Conservation (phyloP, 2,888 invertebrate genomes). For the Sphecodes monilicornis region DNA sequence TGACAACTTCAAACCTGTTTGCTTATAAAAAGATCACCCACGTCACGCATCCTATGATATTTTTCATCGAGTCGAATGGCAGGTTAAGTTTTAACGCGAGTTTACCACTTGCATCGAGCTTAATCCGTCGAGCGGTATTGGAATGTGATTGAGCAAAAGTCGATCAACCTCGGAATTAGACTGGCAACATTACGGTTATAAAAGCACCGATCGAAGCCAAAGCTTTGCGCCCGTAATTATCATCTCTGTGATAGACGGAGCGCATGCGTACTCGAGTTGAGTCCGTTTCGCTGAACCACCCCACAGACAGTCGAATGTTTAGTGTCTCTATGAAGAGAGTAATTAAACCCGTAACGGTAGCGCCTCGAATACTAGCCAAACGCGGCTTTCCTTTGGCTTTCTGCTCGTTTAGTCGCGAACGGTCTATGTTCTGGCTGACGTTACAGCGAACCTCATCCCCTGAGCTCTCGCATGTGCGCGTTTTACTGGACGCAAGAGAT, state of each 20-base stretch:
- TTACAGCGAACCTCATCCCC: conserved; percentile 9
- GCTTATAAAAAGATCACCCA: neutral
- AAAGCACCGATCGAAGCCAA: conserved; percentile 24
- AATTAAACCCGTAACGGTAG: conserved; percentile 68
- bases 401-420: conserved; percentile 67
- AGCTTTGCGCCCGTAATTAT: conserved; percentile 64
- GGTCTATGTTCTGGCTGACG: conserved; percentile 37
- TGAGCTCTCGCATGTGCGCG: conserved; percentile 48
- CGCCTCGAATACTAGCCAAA: conserved; percentile 67
- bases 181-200: conserved; percentile 30
- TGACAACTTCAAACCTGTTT: neutral
- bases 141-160: conserved; percentile 32
- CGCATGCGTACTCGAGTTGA: conserved; percentile 12
- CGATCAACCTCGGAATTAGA: conserved; percentile 45
- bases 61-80: too few species aligned
- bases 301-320: conserved; percentile 65
- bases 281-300: conserved; percentile 35
- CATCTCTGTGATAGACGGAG: conserved; percentile 51
- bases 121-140: neutral
- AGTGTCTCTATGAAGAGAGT: conserved; percentile 67
- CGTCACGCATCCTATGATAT: neutral
- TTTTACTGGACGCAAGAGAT: conserved; percentile 63
- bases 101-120: neutral
- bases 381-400: conserved; percentile 71
- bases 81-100: neutral